These are phyloP conservation scores for Linepithema humile DNA, from an alignment of 1,140 invertebrate species.

Conservation along the genomic window DNA sequence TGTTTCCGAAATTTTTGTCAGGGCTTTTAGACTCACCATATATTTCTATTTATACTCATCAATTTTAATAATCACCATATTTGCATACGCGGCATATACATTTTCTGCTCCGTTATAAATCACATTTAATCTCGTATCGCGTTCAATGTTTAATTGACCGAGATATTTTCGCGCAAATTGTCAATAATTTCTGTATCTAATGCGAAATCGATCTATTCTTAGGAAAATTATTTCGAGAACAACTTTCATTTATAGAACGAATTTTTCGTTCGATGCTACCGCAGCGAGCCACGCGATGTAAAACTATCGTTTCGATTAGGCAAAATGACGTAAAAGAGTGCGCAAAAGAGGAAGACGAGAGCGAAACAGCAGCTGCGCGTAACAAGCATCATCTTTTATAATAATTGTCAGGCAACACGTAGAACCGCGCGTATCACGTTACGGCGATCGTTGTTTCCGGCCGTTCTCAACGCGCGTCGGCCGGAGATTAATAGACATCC, in stretches of 20 bases:
- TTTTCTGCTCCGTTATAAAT: conserved; percentile 3
- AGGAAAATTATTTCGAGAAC: not conserved
- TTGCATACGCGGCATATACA: conserved; percentile 1
- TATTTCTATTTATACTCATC: conserved; percentile 44
- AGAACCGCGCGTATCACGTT: conserved; percentile 37
- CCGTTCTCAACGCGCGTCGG: conserved; percentile 16
- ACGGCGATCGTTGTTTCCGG: conserved; percentile 35
- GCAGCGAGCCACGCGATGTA: not conserved
- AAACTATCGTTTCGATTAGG: conserved; percentile 32
- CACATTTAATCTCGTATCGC: not conserved
- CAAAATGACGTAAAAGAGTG: not conserved
- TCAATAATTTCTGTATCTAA: not conserved
- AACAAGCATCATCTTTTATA: conserved; percentile 70
- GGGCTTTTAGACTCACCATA: not conserved
- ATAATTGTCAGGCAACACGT: conserved; percentile 70
- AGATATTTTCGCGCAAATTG: not conserved
- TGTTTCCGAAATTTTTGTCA: conserved; percentile 41
- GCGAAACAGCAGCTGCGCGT: conserved; percentile 13
- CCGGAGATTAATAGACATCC: conserved; percentile 64
- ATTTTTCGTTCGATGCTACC: not conserved
- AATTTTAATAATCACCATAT: conserved; percentile 25
- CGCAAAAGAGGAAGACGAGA: not conserved
- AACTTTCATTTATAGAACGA: not conserved
- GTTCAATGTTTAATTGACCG: not conserved
- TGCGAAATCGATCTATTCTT: too few species aligned